These are phyloP conservation scores for Ictidomys tridecemlineatus DNA, from an alignment of 2,113 vertebrate species.

Conservation along the genomic window DNA sequence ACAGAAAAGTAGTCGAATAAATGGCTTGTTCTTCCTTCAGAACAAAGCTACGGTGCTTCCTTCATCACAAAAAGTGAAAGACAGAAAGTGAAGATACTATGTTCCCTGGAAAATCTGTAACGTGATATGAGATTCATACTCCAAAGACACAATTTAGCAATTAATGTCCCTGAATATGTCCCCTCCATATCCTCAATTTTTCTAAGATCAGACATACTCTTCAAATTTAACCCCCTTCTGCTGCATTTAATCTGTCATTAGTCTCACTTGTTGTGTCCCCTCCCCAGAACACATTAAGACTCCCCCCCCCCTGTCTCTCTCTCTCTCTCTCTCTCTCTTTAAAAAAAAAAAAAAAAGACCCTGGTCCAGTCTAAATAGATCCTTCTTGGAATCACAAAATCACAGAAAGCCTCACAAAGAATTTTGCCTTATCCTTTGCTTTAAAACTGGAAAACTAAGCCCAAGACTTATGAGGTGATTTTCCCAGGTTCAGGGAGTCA, in stretches of 20 bases:
- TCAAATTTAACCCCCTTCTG: background rate
- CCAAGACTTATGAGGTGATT: background rate
- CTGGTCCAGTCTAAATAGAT: background rate
- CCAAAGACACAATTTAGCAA: background rate
- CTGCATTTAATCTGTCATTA: background rate
- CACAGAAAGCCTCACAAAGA: background rate
- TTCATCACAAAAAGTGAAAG: constrained; percentile 7
- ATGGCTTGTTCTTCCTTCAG: background rate
- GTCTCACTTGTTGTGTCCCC: background rate
- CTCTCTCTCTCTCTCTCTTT: too few relatives aligned
- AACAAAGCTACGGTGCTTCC: rapidly evolving
- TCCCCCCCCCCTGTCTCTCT: rapidly evolving
- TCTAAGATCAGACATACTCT: background rate
- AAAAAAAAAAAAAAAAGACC: too few relatives aligned
- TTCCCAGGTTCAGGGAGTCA: background rate
- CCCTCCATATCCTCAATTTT: background rate
- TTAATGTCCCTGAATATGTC: background rate
- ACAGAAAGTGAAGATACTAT: background rate
- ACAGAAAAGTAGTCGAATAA: constrained; percentile 20
- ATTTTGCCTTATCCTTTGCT: constrained; percentile 21
- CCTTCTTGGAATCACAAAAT: background rate
- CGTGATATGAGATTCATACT: background rate
- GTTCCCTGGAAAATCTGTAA: background rate
- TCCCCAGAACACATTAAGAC: background rate
- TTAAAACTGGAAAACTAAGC: background rate